phyloP scores from a whole-genome alignment of 2,888 invertebrate species.

The Platycnemis pennipes region DNA sequence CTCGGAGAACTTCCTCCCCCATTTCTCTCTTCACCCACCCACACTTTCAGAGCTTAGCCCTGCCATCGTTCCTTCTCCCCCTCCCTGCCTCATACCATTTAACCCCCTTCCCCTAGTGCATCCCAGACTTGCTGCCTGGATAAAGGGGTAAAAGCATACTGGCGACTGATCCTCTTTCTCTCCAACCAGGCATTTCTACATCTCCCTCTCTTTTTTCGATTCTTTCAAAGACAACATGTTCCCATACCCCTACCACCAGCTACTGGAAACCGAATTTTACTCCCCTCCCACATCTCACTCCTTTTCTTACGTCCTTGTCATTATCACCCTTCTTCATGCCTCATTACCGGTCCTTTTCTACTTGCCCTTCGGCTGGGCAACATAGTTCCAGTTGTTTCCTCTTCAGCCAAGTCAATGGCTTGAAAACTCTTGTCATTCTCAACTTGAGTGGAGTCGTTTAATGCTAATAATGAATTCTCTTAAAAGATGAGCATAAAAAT shows the following conservation, averaged over 20 bases:
- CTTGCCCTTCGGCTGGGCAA: not conserved
- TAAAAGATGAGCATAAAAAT: no score
- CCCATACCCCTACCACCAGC: not conserved
- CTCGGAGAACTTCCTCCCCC: not conserved
- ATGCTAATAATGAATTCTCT: no score
- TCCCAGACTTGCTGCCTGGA: not conserved
- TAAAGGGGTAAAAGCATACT: not conserved
- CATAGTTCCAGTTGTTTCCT: not conserved
- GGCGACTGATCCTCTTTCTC: not conserved
- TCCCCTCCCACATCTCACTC: not conserved
- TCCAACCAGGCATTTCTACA: no score
- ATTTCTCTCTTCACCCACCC: not conserved
- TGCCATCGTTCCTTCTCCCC: no score
- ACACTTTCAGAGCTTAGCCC: no score
- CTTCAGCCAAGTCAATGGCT: not conserved
- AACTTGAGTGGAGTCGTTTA: not conserved
- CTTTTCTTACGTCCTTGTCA: constrained; percentile 1
- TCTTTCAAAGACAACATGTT: no score
- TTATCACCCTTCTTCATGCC: constrained; percentile 55
- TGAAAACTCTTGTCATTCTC: not conserved
- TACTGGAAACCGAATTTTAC: not conserved
- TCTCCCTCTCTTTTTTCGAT: not conserved
- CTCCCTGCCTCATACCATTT: no score
- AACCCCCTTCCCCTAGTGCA: not conserved
- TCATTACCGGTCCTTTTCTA: not conserved